Evolutionary conservation across 2,888 invertebrate genomes (phyloP).

Genomic region (Cephus pulcher): DNA sequence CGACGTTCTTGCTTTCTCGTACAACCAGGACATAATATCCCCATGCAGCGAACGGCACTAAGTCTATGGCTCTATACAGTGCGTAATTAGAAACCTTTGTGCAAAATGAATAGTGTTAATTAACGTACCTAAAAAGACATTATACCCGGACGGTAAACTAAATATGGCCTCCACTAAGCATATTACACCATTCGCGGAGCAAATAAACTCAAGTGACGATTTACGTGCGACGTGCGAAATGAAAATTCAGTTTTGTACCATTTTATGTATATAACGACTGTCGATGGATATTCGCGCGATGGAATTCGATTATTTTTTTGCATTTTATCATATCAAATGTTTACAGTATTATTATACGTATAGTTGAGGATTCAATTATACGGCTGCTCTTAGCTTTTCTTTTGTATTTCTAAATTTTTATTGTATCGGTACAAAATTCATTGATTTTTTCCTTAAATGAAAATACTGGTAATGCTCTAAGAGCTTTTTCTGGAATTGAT

Average conservation of each 20-base stretch:
- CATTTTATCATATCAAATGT: not conserved
- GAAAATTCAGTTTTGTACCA: not conserved
- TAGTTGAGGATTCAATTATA: not conserved
- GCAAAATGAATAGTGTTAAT: conserved; percentile 73
- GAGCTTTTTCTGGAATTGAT: not conserved
- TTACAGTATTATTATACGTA: not conserved
- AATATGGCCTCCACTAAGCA: conserved; percentile 45
- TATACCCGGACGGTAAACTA: conserved; percentile 59
- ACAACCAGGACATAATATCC: conserved; percentile 51
- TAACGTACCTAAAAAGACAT: conserved; percentile 71
- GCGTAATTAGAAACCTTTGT: conserved; percentile 73
- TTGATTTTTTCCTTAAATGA: not conserved
- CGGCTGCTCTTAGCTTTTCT: too few relatives aligned
- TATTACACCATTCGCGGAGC: not conserved
- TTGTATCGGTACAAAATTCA: too few relatives aligned
- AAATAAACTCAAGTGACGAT: conserved; percentile 21
- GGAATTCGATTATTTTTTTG: too few relatives aligned
- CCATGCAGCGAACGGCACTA: conserved; percentile 42
- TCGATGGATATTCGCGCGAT: too few relatives aligned
- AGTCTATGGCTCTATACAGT: conserved; percentile 52
- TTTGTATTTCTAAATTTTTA: too few relatives aligned
- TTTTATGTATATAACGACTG: not conserved
- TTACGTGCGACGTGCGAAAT: conserved; percentile 18
- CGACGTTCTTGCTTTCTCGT: conserved; percentile 3
- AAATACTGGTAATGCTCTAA: not conserved